These are phyloP conservation scores for Limulus polyphemus DNA, from an alignment of 2,888 invertebrate genomes.

Conservation along the genomic window DNA sequence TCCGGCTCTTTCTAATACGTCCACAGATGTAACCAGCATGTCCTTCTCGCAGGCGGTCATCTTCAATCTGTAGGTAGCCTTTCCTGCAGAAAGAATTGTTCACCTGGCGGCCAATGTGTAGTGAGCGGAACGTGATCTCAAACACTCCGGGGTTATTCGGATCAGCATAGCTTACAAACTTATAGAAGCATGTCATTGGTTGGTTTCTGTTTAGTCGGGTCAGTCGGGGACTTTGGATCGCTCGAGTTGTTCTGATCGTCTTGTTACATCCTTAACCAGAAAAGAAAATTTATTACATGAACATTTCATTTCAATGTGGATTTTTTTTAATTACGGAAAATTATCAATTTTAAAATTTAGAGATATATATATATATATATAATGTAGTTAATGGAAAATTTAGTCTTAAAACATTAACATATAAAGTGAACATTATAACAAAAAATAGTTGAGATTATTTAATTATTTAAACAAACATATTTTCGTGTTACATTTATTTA, in stretches of 20 bases:
- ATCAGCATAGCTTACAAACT: slow-evolving; percentile 11
- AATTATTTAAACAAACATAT: too few relatives aligned
- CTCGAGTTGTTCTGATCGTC: slow-evolving; percentile 18
- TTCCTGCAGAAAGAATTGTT: slow-evolving; percentile 12
- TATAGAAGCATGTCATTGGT: slow-evolving; percentile 16
- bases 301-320: neutral
- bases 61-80: slow-evolving; percentile 19
- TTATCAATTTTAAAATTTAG: too few relatives aligned
- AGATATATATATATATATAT: too few relatives aligned
- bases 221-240: slow-evolving; percentile 14
- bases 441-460: too few relatives aligned
- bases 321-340: too few relatives aligned
- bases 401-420: too few relatives aligned
- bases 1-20: slow-evolving; percentile 11
- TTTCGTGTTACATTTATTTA: too few relatives aligned
- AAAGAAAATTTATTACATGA: neutral
- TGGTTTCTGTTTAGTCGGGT: slow-evolving; percentile 9
- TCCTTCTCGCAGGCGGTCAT: slow-evolving; percentile 1
- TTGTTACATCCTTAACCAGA: slow-evolving; percentile 18
- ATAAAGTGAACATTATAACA: too few relatives aligned
- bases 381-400: too few relatives aligned
- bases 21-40: slow-evolving; percentile 18
- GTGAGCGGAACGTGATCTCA: slow-evolving; percentile 17
- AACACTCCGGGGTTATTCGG: slow-evolving; percentile 10
- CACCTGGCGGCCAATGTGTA: slow-evolving; percentile 13